Percentiles rank a stretch among this genome's conserved stretches.
Conservation (phyloP, 2,797 vertebrate species). For the Semaprochilodus insignis region DNA sequence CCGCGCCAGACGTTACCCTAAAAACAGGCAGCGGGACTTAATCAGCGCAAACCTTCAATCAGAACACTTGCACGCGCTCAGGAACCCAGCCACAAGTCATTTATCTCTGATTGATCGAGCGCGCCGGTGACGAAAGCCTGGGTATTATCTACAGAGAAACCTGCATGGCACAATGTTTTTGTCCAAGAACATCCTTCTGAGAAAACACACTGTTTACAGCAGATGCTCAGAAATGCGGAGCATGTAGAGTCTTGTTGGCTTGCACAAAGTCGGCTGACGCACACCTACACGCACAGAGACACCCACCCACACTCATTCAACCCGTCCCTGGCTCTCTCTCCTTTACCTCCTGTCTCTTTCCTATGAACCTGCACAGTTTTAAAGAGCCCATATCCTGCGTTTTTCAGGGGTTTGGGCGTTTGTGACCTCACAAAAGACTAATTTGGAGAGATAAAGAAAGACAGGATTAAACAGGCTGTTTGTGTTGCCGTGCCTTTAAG, state of each 20-base stretch:
- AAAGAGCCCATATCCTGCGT: too few species aligned
- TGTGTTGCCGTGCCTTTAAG: too few species aligned
- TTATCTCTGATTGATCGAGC: neutral
- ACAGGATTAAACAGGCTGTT: too few species aligned
- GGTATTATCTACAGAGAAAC: conserved; percentile 37
- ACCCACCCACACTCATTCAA: neutral
- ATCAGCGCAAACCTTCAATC: neutral
- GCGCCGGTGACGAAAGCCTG: neutral
- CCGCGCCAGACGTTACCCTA: neutral
- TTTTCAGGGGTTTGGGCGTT: too few species aligned
- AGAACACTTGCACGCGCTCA: neutral
- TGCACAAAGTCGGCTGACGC: conserved; percentile 47
- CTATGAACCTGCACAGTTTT: neutral
- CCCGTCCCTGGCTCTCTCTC: neutral
- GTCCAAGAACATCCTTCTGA: conserved; percentile 41
- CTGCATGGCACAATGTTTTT: conserved; percentile 33
- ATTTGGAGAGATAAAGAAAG: too few species aligned
- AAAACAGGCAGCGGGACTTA: neutral
- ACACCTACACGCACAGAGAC: conserved; percentile 2
- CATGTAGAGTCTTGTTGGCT: conserved; percentile 75
- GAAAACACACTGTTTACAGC: conserved; percentile 48
- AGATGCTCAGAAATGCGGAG: conserved; percentile 56
- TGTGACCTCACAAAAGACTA: too few species aligned
- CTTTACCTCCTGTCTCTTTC: neutral
- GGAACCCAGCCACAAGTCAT: neutral